These are phyloP conservation scores for Pseudanteris insignis DNA, from an alignment of 2,888 invertebrate genomes.

Conservation along the genomic window DNA sequence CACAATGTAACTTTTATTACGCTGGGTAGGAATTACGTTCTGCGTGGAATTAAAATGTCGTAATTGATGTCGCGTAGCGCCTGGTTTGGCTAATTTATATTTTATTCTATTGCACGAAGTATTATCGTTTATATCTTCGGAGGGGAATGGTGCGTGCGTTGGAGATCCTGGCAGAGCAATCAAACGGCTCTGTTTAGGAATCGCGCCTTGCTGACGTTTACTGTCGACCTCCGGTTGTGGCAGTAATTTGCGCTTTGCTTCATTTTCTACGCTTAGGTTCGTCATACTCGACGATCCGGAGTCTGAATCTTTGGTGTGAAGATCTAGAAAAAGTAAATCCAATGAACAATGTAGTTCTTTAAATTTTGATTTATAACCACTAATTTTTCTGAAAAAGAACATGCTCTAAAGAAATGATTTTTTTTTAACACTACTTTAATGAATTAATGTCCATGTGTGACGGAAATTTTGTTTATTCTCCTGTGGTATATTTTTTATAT, in stretches of 20 bases:
- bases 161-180: slow-evolving; percentile 40
- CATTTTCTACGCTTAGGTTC: slow-evolving; percentile 64
- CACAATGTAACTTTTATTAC: slow-evolving; percentile 3
- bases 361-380: too few relatives aligned
- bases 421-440: too few relatives aligned
- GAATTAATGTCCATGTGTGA: too few relatives aligned
- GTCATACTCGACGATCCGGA: slow-evolving; percentile 69
- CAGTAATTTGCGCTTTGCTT: slow-evolving; percentile 69
- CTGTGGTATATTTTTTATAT: too few relatives aligned
- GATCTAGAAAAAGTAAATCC: slow-evolving; percentile 57
- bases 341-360: too few relatives aligned
- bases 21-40: background rate
- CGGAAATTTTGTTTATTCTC: too few relatives aligned
- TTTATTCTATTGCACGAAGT: background rate
- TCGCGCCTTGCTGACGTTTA: slow-evolving; percentile 76
- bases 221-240: slow-evolving; percentile 67
- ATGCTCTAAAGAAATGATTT: too few relatives aligned
- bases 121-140: background rate
- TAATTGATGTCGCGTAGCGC: background rate
- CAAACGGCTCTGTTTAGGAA: slow-evolving; percentile 74
- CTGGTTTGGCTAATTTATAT: background rate
- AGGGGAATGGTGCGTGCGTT: slow-evolving; percentile 14
- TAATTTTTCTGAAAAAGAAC: too few relatives aligned
- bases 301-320: slow-evolving; percentile 66
- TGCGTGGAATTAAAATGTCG: background rate